These are phyloP conservation scores for Hirtodrosophila cameraria DNA, from an alignment of 2,888 invertebrate species.

Conservation along the genomic window DNA sequence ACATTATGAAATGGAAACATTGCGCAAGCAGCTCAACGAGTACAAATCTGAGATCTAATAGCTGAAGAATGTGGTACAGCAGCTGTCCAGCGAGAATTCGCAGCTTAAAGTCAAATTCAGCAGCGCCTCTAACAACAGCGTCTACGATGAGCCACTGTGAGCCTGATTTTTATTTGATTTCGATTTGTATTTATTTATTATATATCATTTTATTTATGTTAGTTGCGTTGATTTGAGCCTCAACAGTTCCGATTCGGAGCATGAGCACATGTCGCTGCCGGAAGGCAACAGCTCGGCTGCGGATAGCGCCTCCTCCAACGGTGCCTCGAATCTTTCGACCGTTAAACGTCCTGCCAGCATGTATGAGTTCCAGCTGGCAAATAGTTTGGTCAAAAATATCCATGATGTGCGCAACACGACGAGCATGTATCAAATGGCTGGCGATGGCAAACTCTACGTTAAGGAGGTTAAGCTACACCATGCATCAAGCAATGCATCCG, in stretches of 20 bases:
- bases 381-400: conserved; percentile 83
- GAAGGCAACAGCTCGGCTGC: conserved; percentile 40
- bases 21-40: conserved; percentile 83
- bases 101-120: conserved; percentile 87
- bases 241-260: conserved; percentile 80
- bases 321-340: conserved; percentile 84
- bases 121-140: conserved; percentile 78
- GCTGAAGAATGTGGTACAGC: conserved; percentile 87
- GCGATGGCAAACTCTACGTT: conserved; percentile 78
- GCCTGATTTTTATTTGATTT: conserved; percentile 43
- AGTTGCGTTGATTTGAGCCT: conserved; percentile 82
- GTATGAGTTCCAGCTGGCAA: conserved; percentile 93
- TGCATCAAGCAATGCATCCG: conserved; percentile 90
- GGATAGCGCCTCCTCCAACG: conserved; percentile 68
- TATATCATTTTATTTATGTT: conserved; percentile 34
- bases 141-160: conserved; percentile 84
- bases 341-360: conserved; percentile 92
- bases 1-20: conserved; percentile 81
- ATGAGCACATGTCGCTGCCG: conserved; percentile 83
- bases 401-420: conserved; percentile 82
- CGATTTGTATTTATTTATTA: conserved; percentile 31
- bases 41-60: conserved; percentile 83
- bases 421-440: conserved; percentile 85
- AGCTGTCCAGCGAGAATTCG: conserved; percentile 91
- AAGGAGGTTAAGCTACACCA: conserved; percentile 90